phyloP scores from a whole-genome alignment of 2,797 vertebrate genomes.

The Momotus momota region DNA sequence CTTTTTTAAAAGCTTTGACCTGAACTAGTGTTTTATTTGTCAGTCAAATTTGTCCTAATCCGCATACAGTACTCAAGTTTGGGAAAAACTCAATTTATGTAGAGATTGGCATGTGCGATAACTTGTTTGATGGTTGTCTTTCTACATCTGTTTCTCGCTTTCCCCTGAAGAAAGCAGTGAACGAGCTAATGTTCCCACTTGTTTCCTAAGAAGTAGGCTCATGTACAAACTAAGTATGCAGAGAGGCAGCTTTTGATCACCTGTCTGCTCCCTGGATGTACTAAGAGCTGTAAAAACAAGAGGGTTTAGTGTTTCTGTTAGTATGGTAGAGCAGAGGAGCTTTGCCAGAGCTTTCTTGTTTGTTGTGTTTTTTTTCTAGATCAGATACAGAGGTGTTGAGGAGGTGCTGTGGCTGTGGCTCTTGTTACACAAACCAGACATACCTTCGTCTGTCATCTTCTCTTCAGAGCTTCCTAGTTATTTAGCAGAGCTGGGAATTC shows the following conservation, averaged over 20 bases:
- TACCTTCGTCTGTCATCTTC: neutral
- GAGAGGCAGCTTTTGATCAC: conserved; percentile 37
- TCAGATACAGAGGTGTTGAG: neutral
- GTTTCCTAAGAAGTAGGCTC: neutral
- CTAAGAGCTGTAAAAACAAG: neutral
- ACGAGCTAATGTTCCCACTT: neutral
- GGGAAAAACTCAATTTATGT: neutral
- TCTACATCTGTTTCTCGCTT: neutral
- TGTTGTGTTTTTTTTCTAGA: neutral
- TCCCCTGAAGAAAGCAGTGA: neutral
- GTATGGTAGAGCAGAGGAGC: neutral
- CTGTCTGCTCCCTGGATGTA: neutral
- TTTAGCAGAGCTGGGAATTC: neutral
- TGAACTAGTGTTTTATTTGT: neutral
- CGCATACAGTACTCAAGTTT: rapidly evolving
- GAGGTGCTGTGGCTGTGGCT: neutral
- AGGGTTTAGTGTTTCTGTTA: neutral
- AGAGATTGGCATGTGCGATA: neutral
- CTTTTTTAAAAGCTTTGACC: neutral
- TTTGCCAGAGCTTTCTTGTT: neutral
- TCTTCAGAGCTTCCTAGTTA: neutral
- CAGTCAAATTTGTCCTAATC: neutral
- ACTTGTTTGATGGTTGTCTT: neutral
- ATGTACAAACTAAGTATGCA: neutral
- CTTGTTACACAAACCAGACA: neutral